Evolutionary conservation across 2,113 vertebrate species (phyloP), one percentile per base, ranked within the genome.

Genomic region (Gobio gobio): DNA sequence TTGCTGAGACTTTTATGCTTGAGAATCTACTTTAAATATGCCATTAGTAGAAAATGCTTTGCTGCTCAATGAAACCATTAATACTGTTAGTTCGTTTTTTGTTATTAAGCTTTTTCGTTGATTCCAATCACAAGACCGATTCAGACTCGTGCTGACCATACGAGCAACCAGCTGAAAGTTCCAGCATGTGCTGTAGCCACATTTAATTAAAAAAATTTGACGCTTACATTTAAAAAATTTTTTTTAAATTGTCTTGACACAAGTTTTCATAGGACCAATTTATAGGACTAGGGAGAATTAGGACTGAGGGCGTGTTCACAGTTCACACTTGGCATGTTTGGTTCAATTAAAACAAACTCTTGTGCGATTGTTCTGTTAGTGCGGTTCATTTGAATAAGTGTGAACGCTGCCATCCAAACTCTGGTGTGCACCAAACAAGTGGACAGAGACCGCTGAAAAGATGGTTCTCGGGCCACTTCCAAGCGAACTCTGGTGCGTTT

Each of bases 11-110:
- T 59, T 47, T 36, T 64, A 84, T 61, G 40, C 78, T 82, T 56
- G 29, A 64, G n/a, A 64, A 45, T 80, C 43, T 80, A 20, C 58
- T 80, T 80, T 12, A 80, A 64, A 49, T 29, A 47, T 24, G 4
- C 76, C 43, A 64, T 29, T 80, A 45, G 40, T 63, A 14, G 43
- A 49, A 10, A 47, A 24, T 47, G 9, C 14, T 45, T 78, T 79
- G 56, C 22, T 22, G 56, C 36, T n/a, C 26, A 40, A 18, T 78
- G 54, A 43, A 59, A 78, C 36, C 8, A 43, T 29, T 49, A 64
- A 47, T 29, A 49, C 2, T 49, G 9, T 47, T n/a, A 3, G 29
- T 58, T 29, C 54, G 12, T 6, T 22, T 56, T 10, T 54, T 33
- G 10, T 54, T 56, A 33, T 36, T 1, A 56, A 20, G 4, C 13